Evolutionary conservation across 2,888 invertebrate genomes (phyloP), one percentile per base, ranked within the genome.

Genomic region (Isoperla grammatica): DNA sequence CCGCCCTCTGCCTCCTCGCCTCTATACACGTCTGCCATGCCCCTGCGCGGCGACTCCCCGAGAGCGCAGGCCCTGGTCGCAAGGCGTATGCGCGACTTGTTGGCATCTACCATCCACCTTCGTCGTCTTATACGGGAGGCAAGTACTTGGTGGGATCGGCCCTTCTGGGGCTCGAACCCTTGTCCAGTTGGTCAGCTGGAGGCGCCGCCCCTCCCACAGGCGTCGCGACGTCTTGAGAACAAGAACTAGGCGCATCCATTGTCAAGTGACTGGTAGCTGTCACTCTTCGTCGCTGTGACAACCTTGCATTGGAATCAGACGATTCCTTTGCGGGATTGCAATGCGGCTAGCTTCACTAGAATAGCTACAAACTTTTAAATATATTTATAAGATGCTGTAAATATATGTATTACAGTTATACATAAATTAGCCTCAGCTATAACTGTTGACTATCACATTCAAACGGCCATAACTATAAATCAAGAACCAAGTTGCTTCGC

Each of bases 101-200:
- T 13, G 35, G 11, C n/a, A 17, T 13, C 39, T 17, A 15, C 49
- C 49, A 50, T 22, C 49, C 49, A 29, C 49, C 29, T 50, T 48
- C 22, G 22, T 17, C 48, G 15, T 50, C 50, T 50, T 50, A 50
- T 22, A 13, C 37, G 13, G 50, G 29, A 12, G 50, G 50, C 15
- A 2, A 11, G 48, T 23, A 22, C 12, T 48, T 20, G 2, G 5
- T 11, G 11, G 29, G 11, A 9, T 29, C 49, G 22, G 53, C 39
- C 53, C 17, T 39, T 39, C 53, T 37, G 39, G 53, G 53, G 17
- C 37, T 53, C 53, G 53, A 53, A 19, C 19, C 37, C 53, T 15
- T 37, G 53, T 37, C 53, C 53, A 39, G 53, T 53, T 53, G 53
- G 53, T 53, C 39, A 39, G 22, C 39, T 19, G 8, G 37, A 37